Evolutionary conservation across 2,888 invertebrate species (phyloP).

Genomic region (Sipha maydis): DNA sequence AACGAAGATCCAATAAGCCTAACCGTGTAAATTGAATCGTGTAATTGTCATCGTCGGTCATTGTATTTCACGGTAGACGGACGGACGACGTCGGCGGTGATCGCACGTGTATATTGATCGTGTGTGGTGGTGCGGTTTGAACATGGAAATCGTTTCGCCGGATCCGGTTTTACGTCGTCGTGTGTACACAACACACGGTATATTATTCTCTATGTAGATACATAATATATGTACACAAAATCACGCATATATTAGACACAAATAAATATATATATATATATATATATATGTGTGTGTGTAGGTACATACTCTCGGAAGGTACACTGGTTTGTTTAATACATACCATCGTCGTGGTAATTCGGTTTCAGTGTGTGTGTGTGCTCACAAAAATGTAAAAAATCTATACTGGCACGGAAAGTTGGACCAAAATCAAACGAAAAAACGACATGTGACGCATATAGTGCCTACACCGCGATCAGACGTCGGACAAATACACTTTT

Average conservation of each 20-base stretch:
- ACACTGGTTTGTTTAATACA: background rate
- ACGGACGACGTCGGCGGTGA: background rate
- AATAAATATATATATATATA: no score
- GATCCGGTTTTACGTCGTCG: constrained; percentile 56
- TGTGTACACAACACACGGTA: background rate
- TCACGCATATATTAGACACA: no score
- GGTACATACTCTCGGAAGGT: no score
- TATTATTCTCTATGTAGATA: background rate
- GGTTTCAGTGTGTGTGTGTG: background rate
- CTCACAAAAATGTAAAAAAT: background rate
- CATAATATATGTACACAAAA: background rate
- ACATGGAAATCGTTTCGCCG: constrained; percentile 55
- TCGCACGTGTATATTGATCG: constrained; percentile 57
- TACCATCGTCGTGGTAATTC: background rate
- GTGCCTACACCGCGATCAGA: no score
- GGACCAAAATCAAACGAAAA: background rate
- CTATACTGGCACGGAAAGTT: background rate
- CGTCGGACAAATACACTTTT: no score
- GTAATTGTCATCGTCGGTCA: background rate
- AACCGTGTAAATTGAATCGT: background rate
- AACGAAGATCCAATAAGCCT: no score
- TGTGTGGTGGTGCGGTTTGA: constrained; percentile 51
- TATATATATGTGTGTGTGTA: background rate
- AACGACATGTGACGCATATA: background rate
- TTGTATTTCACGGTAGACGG: background rate